A percentile compares a stretch with the other conserved stretches of the same genome.
phyloP scores from a whole-genome alignment of 2,797 vertebrate species.

The Calcarius lapponicus region DNA sequence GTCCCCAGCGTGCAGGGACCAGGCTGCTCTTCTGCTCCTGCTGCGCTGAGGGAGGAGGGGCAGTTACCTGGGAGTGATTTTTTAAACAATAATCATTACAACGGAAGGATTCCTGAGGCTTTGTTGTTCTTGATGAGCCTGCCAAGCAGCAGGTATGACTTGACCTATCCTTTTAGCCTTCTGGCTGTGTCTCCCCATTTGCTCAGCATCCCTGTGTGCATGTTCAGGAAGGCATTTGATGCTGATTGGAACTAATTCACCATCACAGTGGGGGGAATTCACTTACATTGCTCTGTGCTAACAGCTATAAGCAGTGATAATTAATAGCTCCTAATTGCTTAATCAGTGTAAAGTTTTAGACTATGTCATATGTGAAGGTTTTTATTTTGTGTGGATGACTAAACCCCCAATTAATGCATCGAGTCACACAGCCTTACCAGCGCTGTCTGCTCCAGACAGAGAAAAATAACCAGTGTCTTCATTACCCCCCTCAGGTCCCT shows the following conservation, averaged over 20 bases:
- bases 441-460: not conserved
- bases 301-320: slow-evolving; percentile 51
- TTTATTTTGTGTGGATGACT: slow-evolving; percentile 36
- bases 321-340: slow-evolving; percentile 60
- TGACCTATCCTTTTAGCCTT: slow-evolving; percentile 16
- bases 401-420: slow-evolving; percentile 26
- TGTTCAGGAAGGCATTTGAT: slow-evolving; percentile 40
- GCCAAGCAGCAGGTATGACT: not conserved
- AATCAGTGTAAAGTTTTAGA: slow-evolving; percentile 54
- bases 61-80: not conserved
- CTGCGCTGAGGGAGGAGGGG: not conserved
- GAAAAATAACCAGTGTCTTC: slow-evolving; percentile 32
- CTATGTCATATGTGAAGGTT: not conserved
- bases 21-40: not conserved
- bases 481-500: slow-evolving; percentile 13
- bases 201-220: not conserved
- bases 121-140: not conserved
- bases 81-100: not conserved
- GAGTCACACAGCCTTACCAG: not conserved
- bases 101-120: not conserved
- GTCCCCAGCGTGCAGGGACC: fast-evolving
- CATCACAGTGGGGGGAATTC: slow-evolving; percentile 8
- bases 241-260: slow-evolving; percentile 50
- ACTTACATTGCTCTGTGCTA: slow-evolving; percentile 6
- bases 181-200: not conserved